phyloP scores from a whole-genome alignment of 2,797 vertebrate species.

The Lophotriccus pileatus region DNA sequence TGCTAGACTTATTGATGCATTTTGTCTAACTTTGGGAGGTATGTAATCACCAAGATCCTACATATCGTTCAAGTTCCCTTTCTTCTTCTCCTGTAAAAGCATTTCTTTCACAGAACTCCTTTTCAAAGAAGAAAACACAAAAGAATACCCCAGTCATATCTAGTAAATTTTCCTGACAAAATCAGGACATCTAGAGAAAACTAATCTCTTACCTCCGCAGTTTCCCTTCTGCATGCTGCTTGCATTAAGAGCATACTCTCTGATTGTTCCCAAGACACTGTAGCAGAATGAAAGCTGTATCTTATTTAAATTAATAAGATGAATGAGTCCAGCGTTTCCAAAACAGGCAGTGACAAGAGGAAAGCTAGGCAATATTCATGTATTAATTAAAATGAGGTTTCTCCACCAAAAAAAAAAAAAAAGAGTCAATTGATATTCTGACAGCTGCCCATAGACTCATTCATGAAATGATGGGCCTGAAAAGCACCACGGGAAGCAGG shows the following conservation, averaged over 20 bases:
- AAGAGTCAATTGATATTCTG: background rate
- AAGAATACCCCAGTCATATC: background rate
- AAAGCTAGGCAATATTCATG: background rate
- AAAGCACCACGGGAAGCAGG: background rate
- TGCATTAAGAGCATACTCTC: background rate
- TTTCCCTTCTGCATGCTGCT: background rate
- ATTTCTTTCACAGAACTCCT: background rate
- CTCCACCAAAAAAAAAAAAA: background rate
- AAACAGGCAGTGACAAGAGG: background rate
- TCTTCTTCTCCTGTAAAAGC: background rate
- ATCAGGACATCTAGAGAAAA: background rate
- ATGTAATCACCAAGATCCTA: background rate
- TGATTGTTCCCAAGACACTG: background rate
- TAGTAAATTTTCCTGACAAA: background rate
- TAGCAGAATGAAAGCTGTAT: conserved; percentile 15
- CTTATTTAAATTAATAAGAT: conserved; percentile 36
- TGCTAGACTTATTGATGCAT: background rate
- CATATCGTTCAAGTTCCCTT: background rate
- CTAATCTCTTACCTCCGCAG: background rate
- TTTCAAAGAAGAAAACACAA: background rate
- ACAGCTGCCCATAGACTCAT: conserved; percentile 41
- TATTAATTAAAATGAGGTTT: conserved; percentile 35
- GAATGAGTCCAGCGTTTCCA: conserved; percentile 6
- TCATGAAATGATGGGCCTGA: conserved; percentile 23
- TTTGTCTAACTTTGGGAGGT: background rate